Percentiles rank a stretch among this genome's conserved stretches.
phyloP scores from a whole-genome alignment of 2,113 vertebrate genomes.

The Sprattus sprattus region DNA sequence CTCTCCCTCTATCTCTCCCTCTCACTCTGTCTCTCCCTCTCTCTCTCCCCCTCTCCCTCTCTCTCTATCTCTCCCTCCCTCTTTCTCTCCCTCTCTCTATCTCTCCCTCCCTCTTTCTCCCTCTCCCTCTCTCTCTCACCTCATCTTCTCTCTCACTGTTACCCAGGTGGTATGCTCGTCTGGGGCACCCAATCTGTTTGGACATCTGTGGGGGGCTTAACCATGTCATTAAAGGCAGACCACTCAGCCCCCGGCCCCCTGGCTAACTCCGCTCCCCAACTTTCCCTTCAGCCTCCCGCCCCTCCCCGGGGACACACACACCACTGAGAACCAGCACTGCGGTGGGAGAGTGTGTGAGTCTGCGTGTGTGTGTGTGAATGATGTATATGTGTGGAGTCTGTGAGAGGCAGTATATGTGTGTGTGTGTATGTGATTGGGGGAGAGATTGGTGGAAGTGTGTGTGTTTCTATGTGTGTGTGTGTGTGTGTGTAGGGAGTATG shows the following conservation, averaged over 20 bases:
- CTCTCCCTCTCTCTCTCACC: conserved; percentile 48
- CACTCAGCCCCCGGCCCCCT: conserved; percentile 48
- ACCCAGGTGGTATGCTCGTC: conserved; percentile 37
- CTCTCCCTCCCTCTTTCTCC: conserved; percentile 27
- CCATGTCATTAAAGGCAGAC: conserved; percentile 71
- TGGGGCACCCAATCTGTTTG: conserved; percentile 66
- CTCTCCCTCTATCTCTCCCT: not conserved
- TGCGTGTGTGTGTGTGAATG: not conserved
- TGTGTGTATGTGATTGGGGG: not conserved
- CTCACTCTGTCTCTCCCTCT: not conserved
- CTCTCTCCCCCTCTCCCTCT: not conserved
- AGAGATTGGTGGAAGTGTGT: not conserved
- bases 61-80: not conserved
- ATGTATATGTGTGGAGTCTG: not conserved
- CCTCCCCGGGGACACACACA: conserved; percentile 45
- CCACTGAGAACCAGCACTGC: not conserved
- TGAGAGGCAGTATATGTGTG: not conserved
- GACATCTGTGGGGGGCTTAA: conserved; percentile 72
- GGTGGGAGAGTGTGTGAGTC: not conserved
- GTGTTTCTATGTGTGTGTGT: not conserved
- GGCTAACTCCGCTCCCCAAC: conserved; percentile 42
- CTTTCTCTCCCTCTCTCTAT: not conserved
- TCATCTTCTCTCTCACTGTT: conserved; percentile 54
- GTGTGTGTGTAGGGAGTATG: not conserved
- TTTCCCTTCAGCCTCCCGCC: conserved; percentile 52